These are phyloP conservation scores for Lasioglossum figueresi DNA, from an alignment of 2,888 invertebrate genomes.

Conservation along the genomic window DNA sequence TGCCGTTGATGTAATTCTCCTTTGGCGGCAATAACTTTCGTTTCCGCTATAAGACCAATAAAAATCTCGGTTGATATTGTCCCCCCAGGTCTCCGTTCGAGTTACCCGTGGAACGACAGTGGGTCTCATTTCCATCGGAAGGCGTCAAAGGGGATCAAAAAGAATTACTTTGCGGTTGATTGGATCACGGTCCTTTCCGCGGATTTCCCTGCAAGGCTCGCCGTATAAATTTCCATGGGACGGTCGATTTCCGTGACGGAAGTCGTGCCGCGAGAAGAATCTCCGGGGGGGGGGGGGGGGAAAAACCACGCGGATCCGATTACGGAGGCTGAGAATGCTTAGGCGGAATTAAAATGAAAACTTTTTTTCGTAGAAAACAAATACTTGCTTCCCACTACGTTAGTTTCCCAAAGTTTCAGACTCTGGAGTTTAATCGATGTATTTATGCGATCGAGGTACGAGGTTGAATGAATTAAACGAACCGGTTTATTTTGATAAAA, in stretches of 20 bases:
- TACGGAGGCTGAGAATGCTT: not conserved
- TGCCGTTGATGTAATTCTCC: constrained; percentile 1
- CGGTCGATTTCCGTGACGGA: constrained; percentile 24
- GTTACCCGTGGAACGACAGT: constrained; percentile 53
- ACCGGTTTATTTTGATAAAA: not conserved
- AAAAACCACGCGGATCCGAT: not conserved
- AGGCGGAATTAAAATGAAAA: not conserved
- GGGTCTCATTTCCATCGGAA: constrained; percentile 60
- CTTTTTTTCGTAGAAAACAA: not conserved
- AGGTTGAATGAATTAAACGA: not conserved
- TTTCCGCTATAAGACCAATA: constrained; percentile 16
- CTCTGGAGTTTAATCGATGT: not conserved
- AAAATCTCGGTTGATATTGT: constrained; percentile 16
- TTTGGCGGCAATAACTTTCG: not conserved
- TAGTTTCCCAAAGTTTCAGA: no score
- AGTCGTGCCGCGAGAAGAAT: not conserved
- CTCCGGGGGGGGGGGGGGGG: no score
- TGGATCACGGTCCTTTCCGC: constrained; percentile 41
- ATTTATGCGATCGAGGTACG: no score
- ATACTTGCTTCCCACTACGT: not conserved
- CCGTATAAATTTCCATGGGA: constrained; percentile 50
- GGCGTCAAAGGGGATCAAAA: constrained; percentile 68
- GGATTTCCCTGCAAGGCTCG: constrained; percentile 43
- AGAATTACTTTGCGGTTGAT: constrained; percentile 63
- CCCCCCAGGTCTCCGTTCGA: constrained; percentile 22